Evolutionary conservation across 1,140 invertebrate species (phyloP), one percentile per base, ranked within the genome.

Genomic region (Ceratina australensis): DNA sequence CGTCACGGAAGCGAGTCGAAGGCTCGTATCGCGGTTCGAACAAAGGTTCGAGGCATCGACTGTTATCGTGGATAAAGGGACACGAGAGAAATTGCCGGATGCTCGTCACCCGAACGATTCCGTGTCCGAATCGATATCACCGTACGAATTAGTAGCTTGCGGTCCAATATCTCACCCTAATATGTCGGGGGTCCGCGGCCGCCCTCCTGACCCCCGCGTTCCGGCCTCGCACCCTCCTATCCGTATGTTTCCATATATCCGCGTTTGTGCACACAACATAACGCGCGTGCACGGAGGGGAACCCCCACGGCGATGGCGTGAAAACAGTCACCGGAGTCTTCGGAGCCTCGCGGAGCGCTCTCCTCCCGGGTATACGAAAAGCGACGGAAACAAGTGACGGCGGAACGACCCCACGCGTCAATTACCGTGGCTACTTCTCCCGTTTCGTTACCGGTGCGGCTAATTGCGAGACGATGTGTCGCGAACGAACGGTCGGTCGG

Each of bases 321-420:
- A 90, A 90, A 90, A 90, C 88, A 89, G 82, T 76, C 86, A 68
- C 72, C 78, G 20, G 75, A 42, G 65, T 20, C 26, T 71, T 42
- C 33, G 33, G 33, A 42, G 54, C 54, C 61, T 54, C 57, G 56
- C 28, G 33, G 33, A 42, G 10, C n/a, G 4, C 16, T n/a, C 66
- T 54, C 28, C 24, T 42, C 63, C 50, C 47, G 28, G 66, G 83
- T 79, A 89, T 87, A 90, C 87, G 89, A 90, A 91, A 88, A 89
- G 81, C 81, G 79, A 74, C 86, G 86, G 86, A 88, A 90, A 90
- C 86, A 87, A 89, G 89, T 87, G 89, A 91, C 90, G 90, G 85
- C 89, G 90, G 86, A 78, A 80, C 65, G 78, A 63, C 80, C 73
- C 86, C 64, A 7, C 75, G 78, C 84, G 83, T 84, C 88, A 90